Conservation (phyloP, 2,113 vertebrate species). For the Mobula birostris region DNA sequence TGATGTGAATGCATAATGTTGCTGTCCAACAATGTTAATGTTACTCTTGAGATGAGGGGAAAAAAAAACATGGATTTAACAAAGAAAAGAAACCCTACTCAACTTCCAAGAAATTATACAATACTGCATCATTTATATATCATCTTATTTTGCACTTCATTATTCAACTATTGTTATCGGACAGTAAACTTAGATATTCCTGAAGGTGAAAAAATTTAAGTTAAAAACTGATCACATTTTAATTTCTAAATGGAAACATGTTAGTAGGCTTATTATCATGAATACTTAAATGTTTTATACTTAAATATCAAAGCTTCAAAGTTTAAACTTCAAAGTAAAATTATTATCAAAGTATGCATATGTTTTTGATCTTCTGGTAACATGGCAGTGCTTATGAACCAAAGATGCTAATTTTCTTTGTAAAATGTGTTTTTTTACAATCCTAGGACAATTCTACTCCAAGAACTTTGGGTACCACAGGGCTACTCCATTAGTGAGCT, state of each 20-base stretch:
- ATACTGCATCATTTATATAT: neutral
- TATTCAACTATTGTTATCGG: neutral
- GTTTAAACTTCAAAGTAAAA: no score
- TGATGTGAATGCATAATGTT: neutral
- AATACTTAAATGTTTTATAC: neutral
- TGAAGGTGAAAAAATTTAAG: neutral
- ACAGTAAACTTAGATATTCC: neutral
- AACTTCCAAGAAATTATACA: neutral
- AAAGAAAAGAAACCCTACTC: neutral
- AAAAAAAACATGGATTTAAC: neutral
- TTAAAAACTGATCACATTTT: neutral
- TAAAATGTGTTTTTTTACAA: no score
- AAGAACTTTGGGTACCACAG: no score
- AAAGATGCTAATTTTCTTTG: no score
- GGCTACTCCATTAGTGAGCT: no score
- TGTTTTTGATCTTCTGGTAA: no score
- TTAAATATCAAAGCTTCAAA: neutral
- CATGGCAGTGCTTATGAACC: no score
- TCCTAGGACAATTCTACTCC: no score
- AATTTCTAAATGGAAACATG: neutral
- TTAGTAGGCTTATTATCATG: neutral
- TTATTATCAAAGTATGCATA: no score
- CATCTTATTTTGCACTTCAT: neutral
- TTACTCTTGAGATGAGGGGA: neutral
- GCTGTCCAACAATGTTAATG: neutral